Conservation (phyloP, 2,888 invertebrate species). For the Hydraecia micacea region DNA sequence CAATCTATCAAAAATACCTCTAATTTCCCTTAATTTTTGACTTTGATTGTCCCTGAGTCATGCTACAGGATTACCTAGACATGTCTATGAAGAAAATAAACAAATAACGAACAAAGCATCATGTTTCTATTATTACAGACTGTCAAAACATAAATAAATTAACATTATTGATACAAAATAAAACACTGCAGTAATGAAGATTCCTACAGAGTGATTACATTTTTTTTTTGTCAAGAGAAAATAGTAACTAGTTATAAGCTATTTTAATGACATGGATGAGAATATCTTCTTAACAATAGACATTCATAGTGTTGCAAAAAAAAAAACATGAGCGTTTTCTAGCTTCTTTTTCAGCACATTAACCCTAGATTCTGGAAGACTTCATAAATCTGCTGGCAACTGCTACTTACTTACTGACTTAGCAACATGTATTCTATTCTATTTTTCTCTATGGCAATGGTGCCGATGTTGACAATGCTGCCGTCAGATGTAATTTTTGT, state of each 20-base stretch:
- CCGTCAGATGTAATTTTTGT: not conserved
- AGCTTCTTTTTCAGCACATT: slow-evolving; percentile 6
- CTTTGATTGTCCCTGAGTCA: too few species aligned
- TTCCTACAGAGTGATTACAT: slow-evolving; percentile 40
- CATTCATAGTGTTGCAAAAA: slow-evolving; percentile 26
- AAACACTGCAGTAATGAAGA: slow-evolving; percentile 36
- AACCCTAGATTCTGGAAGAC: not conserved
- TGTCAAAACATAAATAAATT: slow-evolving; percentile 15
- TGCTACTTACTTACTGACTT: not conserved
- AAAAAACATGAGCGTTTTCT: slow-evolving; percentile 19
- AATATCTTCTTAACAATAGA: slow-evolving; percentile 40
- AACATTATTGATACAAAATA: slow-evolving; percentile 17
- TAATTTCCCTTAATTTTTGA: too few species aligned
- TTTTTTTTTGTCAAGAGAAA: slow-evolving; percentile 47
- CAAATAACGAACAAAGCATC: slow-evolving; percentile 8
- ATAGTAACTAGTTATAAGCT: slow-evolving; percentile 23
- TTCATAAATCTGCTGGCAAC: not conserved
- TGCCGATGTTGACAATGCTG: not conserved
- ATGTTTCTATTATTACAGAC: slow-evolving; percentile 26
- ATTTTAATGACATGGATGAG: slow-evolving; percentile 57
- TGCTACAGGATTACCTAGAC: not conserved
- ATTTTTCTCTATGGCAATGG: not conserved
- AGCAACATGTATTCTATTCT: not conserved
- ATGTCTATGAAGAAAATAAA: not conserved
- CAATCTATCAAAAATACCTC: too few species aligned